phyloP scores from a whole-genome alignment of 1,140 invertebrate species.

The Temnothorax nylanderi region DNA sequence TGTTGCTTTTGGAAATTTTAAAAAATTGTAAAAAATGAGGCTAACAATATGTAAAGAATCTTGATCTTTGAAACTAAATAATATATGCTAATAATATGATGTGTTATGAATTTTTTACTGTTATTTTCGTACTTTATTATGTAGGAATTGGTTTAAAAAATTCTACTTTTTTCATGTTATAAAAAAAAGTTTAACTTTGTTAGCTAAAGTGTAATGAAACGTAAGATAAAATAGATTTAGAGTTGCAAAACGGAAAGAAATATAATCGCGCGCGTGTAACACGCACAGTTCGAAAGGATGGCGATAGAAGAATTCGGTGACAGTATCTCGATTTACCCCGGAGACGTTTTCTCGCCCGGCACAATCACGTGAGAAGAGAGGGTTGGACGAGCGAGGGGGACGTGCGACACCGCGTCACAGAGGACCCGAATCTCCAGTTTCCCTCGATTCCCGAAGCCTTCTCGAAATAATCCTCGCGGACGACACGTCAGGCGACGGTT shows the following conservation, averaged over 20 bases:
- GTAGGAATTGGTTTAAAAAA: no score
- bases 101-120: no score
- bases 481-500: slow-evolving; percentile 49
- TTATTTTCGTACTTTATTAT: no score
- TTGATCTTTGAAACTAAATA: no score
- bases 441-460: slow-evolving; percentile 71
- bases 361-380: slow-evolving; percentile 54
- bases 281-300: slow-evolving; percentile 48
- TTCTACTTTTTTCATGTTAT: no score
- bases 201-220: background rate
- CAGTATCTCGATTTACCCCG: slow-evolving; percentile 81
- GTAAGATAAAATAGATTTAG: background rate
- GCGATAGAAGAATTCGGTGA: slow-evolving; percentile 75
- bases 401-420: slow-evolving; percentile 68
- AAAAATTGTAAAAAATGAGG: no score
- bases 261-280: slow-evolving; percentile 33
- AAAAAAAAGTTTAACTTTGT: background rate
- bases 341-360: slow-evolving; percentile 74
- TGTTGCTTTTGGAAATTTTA: no score
- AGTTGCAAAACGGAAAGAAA: background rate
- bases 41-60: no score
- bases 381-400: background rate
- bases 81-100: no score
- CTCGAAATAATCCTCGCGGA: slow-evolving; percentile 76
- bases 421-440: slow-evolving; percentile 75